These are phyloP conservation scores for Adineta ricciae DNA, from an alignment of 2,888 invertebrate species.

Conservation along the genomic window DNA sequence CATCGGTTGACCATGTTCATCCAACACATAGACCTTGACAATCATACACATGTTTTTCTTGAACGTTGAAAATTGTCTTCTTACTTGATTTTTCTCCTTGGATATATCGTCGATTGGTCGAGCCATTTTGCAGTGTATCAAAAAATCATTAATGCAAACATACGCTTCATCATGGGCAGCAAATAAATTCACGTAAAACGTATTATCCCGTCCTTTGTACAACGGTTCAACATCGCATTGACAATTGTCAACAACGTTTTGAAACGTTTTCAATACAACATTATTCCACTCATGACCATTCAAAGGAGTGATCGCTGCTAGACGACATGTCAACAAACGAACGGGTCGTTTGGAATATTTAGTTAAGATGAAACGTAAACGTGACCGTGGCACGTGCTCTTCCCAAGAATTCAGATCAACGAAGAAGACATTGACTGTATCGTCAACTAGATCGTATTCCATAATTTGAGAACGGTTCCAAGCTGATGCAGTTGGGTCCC, in stretches of 20 bases:
- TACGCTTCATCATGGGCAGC: not conserved
- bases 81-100: not conserved
- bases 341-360: not conserved
- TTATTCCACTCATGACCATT: not conserved
- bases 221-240: conserved; percentile 1
- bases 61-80: not conserved
- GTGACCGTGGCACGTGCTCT: not conserved
- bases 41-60: not conserved
- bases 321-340: not conserved
- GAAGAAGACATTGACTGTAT: not conserved
- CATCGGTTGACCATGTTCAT: not conserved
- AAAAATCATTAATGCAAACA: conserved; percentile 5
- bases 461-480: conserved; percentile 21
- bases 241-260: conserved; percentile 1
- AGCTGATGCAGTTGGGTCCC: not conserved
- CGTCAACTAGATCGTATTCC: not conserved
- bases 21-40: not conserved
- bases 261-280: not conserved
- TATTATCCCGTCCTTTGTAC: not conserved
- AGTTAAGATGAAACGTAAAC: not conserved
- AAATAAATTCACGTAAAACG: conserved; percentile 13
- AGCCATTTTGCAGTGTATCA: conserved; percentile 10
- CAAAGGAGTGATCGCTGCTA: not conserved
- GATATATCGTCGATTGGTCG: not conserved
- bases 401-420: not conserved